Conservation (phyloP, 2,888 invertebrate genomes). For the Embidobia sp. region DNA sequence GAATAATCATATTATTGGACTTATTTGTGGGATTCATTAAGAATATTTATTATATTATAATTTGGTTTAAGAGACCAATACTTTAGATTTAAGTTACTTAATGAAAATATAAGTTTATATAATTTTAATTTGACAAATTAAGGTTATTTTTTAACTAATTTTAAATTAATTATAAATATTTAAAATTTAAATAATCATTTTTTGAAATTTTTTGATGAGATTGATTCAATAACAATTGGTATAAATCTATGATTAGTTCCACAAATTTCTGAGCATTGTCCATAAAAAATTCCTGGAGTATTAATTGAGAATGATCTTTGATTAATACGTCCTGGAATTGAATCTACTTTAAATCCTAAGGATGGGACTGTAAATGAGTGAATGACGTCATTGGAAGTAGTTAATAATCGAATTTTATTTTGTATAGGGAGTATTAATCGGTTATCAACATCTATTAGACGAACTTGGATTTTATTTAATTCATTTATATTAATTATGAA, state of each 20-base stretch:
- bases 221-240: constrained; percentile 87
- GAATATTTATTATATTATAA: constrained; percentile 80
- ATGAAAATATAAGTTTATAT: constrained; percentile 21
- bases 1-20: constrained; percentile 20
- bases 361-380: constrained; percentile 86
- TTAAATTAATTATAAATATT: constrained; percentile 84
- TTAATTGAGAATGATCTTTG: constrained; percentile 84
- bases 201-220: constrained; percentile 79
- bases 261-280: constrained; percentile 92
- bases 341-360: constrained; percentile 86
- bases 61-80: constrained; percentile 87
- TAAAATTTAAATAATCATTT: constrained; percentile 81
- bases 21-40: constrained; percentile 78
- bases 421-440: constrained; percentile 84
- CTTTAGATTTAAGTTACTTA: constrained; percentile 70
- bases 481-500: constrained; percentile 82
- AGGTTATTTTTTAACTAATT: constrained; percentile 59
- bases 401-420: constrained; percentile 85
- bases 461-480: constrained; percentile 82
- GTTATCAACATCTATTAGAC: constrained; percentile 86
- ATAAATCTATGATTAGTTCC: constrained; percentile 91
- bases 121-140: constrained; percentile 14
- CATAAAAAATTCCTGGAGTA: constrained; percentile 86
- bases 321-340: constrained; percentile 86
- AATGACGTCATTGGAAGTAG: constrained; percentile 85